Evolutionary conservation across 2,888 invertebrate species (phyloP), one percentile per base, ranked within the genome.

Genomic region (Leucozona laternaria): DNA sequence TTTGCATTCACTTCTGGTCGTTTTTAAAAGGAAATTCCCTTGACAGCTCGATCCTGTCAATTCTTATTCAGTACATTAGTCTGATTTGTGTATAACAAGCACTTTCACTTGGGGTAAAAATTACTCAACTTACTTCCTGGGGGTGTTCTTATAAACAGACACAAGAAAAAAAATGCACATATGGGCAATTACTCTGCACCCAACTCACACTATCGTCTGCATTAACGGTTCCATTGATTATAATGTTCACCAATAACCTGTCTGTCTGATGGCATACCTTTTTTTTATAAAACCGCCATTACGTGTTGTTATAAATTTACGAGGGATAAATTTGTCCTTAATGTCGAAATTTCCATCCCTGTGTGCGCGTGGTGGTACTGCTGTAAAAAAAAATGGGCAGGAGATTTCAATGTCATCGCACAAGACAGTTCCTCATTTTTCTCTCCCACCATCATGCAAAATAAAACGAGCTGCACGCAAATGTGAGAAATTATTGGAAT

Each of bases 371-470:
- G 48, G 20, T 53, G 25, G 15, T 53, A n/a, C 15, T 28, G 15
- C 2, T 11, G 2, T 8, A 22, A 15, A 37, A 34, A 57, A 43
- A 40, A 22, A 4, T 6, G 66, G 72, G 66, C 71, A 55, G 58
- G 17, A 53, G 70, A 81, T 62, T 85, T 85, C 85, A 85, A 85
- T 73, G 85, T 85, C 85, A 85, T 77, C 80, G n/a, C n/a, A 34
- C 53, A 40, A 80, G 71, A 80, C 72, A 79, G 53, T 80, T 80
- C 45, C 60, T 58, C 45, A 58, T 68, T 60, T 68, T 20, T 58
- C 34, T 71, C 58, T 31, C 13, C 15, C 20, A 11, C 22, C 34
- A 37, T 28, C 13, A 20, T n/a, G n/a, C 13, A 11, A 48, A 37
- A 10, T 70, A 58, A 45, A 72, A 58, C 37, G 20, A 40, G 17